Base-by-base conservation (phyloP, 2,797 vertebrate species). In the Artibeus jamaicensis region DNA sequence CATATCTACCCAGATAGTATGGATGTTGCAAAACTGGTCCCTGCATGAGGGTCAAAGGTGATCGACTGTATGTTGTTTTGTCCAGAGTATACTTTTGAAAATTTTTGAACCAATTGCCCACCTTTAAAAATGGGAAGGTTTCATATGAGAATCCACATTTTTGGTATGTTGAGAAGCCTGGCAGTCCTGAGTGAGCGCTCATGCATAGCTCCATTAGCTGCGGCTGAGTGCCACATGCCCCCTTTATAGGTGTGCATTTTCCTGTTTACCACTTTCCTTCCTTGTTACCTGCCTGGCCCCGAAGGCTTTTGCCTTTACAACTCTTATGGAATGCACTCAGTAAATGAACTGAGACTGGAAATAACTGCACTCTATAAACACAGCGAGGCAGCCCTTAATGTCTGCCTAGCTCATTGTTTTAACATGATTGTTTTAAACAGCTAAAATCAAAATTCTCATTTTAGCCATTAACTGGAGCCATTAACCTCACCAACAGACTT, bases 281-380 rank as follows among this genome's bases (percentile, higher is more conserved):
- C n/a, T 81, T 70, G 12, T 91, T 91, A 70, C 26, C 55, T 89
- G 71, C 44, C 77, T 24, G 24, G 70, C 32, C 62, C 32, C 46
- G 24, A 1, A 93, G 59, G 39, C 55, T 70, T 85, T 18, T 34
- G 46, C 11, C 29, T 78, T 96, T 89, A 89, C 29, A 96, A 70
- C 9, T 74, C 89, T 55, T 57, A 37, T 0, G 3, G 67, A 93
- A 94, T 89, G 87, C 19, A 70, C 29, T 78, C 67, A 62, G 59
- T 86, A 86, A 93, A 82, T 81, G 48, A 97, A 77, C 87, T 6
- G 16, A 95, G 55, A 93, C 71, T 48, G 37, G 84, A 93, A 94
- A 92, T 3, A 79, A 83, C 29, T 50, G 77, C 29, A 42, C 89
- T 96, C 65, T 70, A 55, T 87, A 93, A 91, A 96, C 32, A 92